Percentiles rank a stretch among this genome's conserved stretches.
These are phyloP conservation scores for Hoplodrina blanda DNA, from an alignment of 2,888 invertebrate species.

Conservation along the genomic window DNA sequence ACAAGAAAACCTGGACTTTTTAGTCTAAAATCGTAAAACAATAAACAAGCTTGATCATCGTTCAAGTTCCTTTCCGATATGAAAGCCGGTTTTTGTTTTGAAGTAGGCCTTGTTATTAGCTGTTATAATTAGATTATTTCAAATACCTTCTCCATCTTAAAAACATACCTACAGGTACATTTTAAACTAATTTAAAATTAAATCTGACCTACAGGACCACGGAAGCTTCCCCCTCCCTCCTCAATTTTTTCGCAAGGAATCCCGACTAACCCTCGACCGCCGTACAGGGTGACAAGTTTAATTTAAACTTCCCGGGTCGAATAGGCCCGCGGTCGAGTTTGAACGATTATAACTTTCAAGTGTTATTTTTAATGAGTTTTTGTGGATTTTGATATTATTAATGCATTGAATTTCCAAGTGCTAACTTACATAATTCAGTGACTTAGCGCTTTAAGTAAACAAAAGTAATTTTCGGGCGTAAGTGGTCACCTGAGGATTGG, in stretches of 20 bases:
- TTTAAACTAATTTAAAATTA: slow-evolving; percentile 29
- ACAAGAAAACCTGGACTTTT: too few species aligned
- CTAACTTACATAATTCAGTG: slow-evolving; percentile 67
- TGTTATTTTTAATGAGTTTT: slow-evolving; percentile 89
- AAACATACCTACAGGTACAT: slow-evolving; percentile 5
- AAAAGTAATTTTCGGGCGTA: slow-evolving; percentile 59
- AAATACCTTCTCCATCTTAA: not conserved
- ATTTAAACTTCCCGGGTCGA: slow-evolving; percentile 85
- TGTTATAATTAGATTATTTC: too few species aligned
- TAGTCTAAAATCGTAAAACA: too few species aligned
- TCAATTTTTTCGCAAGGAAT: slow-evolving; percentile 56
- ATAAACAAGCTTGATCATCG: too few species aligned
- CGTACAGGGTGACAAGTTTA: slow-evolving; percentile 84
- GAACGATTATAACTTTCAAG: slow-evolving; percentile 85
- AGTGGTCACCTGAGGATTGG: slow-evolving; percentile 53
- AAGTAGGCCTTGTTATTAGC: too few species aligned
- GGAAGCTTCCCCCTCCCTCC: slow-evolving; percentile 21
- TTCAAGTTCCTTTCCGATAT: too few species aligned
- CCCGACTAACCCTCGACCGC: slow-evolving; percentile 64
- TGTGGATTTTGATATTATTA: slow-evolving; percentile 80
- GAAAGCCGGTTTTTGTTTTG: too few species aligned
- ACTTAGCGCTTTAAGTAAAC: slow-evolving; percentile 58
- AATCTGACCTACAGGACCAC: slow-evolving; percentile 64
- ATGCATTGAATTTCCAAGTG: slow-evolving; percentile 74
- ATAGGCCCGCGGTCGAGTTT: slow-evolving; percentile 76